Percentiles rank a stretch among this genome's conserved stretches.
These are phyloP conservation scores for Cenopis cana DNA, from an alignment of 2,888 invertebrate species.

Conservation along the genomic window DNA sequence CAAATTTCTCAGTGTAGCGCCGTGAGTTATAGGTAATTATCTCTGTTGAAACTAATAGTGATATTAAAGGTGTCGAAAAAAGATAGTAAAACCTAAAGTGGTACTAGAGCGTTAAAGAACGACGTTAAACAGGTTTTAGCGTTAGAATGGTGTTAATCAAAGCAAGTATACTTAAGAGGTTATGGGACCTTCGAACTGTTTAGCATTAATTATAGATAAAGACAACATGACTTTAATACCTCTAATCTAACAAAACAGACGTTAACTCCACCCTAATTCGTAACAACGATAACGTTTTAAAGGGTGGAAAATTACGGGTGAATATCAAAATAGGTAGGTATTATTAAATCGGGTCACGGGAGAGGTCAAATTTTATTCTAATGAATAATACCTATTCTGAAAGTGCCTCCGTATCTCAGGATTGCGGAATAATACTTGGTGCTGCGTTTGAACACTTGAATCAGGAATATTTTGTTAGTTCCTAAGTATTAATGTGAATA, in stretches of 20 bases:
- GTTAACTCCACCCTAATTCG: slow-evolving; percentile 24
- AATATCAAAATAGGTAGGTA: slow-evolving; percentile 19
- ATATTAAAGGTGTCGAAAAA: no score
- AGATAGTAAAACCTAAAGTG: no score
- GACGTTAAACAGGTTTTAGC: no score
- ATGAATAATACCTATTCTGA: slow-evolving; percentile 75
- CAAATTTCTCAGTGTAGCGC: no score
- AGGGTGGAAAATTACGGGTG: slow-evolving; percentile 31
- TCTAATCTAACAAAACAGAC: slow-evolving; percentile 29
- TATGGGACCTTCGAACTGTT: no score
- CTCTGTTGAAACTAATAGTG: no score
- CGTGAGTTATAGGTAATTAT: no score
- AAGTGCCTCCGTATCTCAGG: slow-evolving; percentile 71
- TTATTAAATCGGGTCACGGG: slow-evolving; percentile 47
- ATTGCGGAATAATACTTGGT: slow-evolving; percentile 63
- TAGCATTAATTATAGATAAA: no score
- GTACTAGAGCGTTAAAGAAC: no score
- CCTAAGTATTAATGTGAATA: no score
- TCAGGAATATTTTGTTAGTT: slow-evolving; percentile 37
- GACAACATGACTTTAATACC: neutral
- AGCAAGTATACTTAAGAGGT: no score
- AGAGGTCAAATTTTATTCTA: slow-evolving; percentile 71
- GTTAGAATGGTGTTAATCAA: no score
- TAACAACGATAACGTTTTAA: slow-evolving; percentile 28
- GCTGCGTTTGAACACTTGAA: slow-evolving; percentile 54